These are phyloP conservation scores for Lasiommata megera DNA, from an alignment of 2,888 invertebrate genomes.

Conservation along the genomic window DNA sequence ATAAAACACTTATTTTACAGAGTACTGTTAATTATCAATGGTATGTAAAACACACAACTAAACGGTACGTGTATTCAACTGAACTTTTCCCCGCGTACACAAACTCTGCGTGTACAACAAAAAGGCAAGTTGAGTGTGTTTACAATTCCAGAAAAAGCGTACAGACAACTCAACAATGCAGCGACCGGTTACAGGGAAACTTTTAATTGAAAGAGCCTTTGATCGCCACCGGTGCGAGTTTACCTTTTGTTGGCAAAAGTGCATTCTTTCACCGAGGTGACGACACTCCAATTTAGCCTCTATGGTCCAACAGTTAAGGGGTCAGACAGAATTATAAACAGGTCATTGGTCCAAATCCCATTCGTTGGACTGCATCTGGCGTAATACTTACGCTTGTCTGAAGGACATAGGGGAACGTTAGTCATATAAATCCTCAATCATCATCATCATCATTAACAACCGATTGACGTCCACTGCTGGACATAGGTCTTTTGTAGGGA, in stretches of 20 bases:
- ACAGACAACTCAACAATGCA: conserved; percentile 27
- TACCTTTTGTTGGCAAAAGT: conserved; percentile 8
- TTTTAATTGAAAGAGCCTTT: conserved; percentile 70
- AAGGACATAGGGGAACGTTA: too few species aligned
- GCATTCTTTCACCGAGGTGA: conserved; percentile 5
- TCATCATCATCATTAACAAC: too few species aligned
- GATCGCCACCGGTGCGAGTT: conserved; percentile 45
- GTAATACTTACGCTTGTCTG: too few species aligned
- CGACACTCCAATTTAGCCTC: not conserved
- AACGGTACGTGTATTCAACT: not conserved
- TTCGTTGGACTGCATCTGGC: too few species aligned
- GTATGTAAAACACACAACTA: conserved; percentile 20
- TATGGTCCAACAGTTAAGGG: too few species aligned
- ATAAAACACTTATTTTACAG: too few species aligned
- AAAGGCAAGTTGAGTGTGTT: conserved; percentile 31
- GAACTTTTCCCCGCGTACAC: conserved; percentile 17
- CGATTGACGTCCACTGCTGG: too few species aligned
- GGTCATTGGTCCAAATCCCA: too few species aligned
- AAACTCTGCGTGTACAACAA: conserved; percentile 34
- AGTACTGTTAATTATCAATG: not conserved
- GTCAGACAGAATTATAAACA: too few species aligned
- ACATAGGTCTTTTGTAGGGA: too few species aligned
- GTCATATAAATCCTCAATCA: too few species aligned
- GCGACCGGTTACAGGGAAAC: conserved; percentile 43
- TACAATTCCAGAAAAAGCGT: conserved; percentile 25